Percentiles rank a stretch among this genome's conserved stretches.
Evolutionary conservation across 2,113 vertebrate genomes (phyloP).

Genomic region (Rousettus leschenaultii): DNA sequence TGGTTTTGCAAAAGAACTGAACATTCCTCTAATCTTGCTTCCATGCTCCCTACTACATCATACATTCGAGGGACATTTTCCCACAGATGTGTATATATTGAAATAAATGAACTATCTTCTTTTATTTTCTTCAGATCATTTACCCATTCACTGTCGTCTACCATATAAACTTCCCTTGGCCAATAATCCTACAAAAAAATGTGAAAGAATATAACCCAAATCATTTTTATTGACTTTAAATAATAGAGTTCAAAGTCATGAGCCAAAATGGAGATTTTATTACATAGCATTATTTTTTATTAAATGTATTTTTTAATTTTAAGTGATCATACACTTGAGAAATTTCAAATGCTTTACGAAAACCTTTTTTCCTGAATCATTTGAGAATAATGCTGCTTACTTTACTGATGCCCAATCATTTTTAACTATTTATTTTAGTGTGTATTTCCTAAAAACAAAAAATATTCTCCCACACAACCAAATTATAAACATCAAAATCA

Average conservation of each 20-base stretch:
- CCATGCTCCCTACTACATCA: conserved; percentile 35
- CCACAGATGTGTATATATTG: conserved; percentile 59
- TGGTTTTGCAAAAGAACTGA: conserved; percentile 50
- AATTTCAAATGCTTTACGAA: neutral
- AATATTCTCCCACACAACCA: neutral
- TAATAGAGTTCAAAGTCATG: neutral
- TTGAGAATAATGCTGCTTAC: neutral
- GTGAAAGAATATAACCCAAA: conserved; percentile 34
- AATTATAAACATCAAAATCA: neutral
- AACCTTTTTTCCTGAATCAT: neutral
- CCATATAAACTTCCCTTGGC: conserved; percentile 39
- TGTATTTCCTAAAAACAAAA: neutral
- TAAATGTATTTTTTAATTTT: neutral
- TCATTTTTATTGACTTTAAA: conserved; percentile 27
- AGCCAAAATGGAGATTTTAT: conserved; percentile 23
- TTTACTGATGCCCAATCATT: neutral
- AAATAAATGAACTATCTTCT: conserved; percentile 55
- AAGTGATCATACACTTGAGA: neutral
- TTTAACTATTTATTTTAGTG: conserved; percentile 1
- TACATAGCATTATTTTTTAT: neutral
- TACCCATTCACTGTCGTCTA: conserved; percentile 6
- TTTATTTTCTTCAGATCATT: neutral
- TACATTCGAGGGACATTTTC: conserved; percentile 41
- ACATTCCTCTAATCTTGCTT: conserved; percentile 51
- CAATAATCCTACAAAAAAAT: conserved; percentile 75